Conservation (phyloP, 2,888 invertebrate genomes). For the Leptura quadrifasciata region DNA sequence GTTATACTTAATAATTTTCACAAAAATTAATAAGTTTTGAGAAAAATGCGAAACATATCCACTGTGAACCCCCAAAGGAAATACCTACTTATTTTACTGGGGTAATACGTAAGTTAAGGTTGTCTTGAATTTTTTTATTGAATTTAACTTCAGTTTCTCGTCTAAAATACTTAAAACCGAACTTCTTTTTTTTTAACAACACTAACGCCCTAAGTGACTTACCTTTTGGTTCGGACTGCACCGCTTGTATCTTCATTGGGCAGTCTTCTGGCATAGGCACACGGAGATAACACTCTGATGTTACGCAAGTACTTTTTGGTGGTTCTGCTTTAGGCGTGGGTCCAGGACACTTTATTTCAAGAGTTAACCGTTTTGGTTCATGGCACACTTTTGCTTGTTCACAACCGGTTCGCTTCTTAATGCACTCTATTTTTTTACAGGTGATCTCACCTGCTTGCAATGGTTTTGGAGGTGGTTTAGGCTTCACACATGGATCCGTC, state of each 20-base stretch:
- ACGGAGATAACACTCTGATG: not conserved
- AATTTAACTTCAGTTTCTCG: too few relatives aligned
- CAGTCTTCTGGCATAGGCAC: not conserved
- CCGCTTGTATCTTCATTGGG: not conserved
- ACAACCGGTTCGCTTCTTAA: not conserved
- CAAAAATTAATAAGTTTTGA: too few relatives aligned
- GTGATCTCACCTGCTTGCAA: not conserved
- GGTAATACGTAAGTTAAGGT: too few relatives aligned
- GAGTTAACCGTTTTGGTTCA: not conserved
- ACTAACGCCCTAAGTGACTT: too few relatives aligned
- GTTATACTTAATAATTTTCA: too few relatives aligned
- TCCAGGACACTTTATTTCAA: not conserved
- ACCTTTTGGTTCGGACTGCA: not conserved
- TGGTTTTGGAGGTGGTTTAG: not conserved
- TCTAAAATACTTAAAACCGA: too few relatives aligned
- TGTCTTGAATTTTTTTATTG: too few relatives aligned
- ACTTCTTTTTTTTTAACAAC: too few relatives aligned
- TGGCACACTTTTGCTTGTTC: not conserved
- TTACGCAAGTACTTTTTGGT: not conserved
- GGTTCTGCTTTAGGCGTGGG: not conserved
- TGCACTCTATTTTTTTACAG: not conserved
- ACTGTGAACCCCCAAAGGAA: too few relatives aligned
- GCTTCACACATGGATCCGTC: not conserved
- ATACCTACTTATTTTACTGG: too few relatives aligned
- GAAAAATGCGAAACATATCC: too few relatives aligned